Conservation (phyloP, 64 coral and sea anemone species). For the Montipora foliosa region DNA sequence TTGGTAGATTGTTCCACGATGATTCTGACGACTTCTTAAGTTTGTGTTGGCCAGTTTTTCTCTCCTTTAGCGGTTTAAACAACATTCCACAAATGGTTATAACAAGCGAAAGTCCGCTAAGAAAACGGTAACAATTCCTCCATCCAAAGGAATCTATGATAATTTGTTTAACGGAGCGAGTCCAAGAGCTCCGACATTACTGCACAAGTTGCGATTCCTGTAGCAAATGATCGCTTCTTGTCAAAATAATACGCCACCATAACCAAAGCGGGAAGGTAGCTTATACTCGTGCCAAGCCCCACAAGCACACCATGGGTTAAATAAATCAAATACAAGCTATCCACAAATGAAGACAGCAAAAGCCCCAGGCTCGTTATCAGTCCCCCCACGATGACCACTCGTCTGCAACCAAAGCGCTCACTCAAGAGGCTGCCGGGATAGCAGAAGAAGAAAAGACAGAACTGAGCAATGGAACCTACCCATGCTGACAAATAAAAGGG, state of each 20-base stretch:
- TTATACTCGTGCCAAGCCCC: slow-evolving; percentile 87
- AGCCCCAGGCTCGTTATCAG: slow-evolving; percentile 84
- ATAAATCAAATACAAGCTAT: slow-evolving; percentile 74
- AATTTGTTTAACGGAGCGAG: slow-evolving; percentile 80
- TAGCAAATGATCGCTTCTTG: slow-evolving; percentile 91
- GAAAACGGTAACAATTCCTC: slow-evolving; percentile 90
- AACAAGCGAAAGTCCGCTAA: slow-evolving; percentile 75
- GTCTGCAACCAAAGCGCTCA: slow-evolving; percentile 77
- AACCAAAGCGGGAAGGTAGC: slow-evolving; percentile 88
- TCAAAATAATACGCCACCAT: slow-evolving; percentile 96
- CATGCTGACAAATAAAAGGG: slow-evolving; percentile 80
- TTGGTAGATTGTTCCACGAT: not conserved
- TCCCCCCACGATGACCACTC: slow-evolving; percentile 84
- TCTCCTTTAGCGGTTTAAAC: slow-evolving; percentile 71
- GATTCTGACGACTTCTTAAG: not conserved
- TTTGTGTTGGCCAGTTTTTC: not conserved
- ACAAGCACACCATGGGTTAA: slow-evolving; percentile 91
- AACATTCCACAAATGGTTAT: slow-evolving; percentile 84
- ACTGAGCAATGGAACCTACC: slow-evolving; percentile 95
- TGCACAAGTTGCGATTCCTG: slow-evolving; percentile 85
- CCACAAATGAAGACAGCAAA: slow-evolving; percentile 74
- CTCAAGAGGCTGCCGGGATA: slow-evolving; percentile 84
- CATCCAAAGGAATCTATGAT: slow-evolving; percentile 80
- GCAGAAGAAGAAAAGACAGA: slow-evolving; percentile 86
- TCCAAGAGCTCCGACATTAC: slow-evolving; percentile 86